Percentiles rank a stretch among this genome's conserved stretches.
These are phyloP conservation scores for Nymphalis c-album DNA, from an alignment of 2,888 invertebrate genomes.

Conservation along the genomic window DNA sequence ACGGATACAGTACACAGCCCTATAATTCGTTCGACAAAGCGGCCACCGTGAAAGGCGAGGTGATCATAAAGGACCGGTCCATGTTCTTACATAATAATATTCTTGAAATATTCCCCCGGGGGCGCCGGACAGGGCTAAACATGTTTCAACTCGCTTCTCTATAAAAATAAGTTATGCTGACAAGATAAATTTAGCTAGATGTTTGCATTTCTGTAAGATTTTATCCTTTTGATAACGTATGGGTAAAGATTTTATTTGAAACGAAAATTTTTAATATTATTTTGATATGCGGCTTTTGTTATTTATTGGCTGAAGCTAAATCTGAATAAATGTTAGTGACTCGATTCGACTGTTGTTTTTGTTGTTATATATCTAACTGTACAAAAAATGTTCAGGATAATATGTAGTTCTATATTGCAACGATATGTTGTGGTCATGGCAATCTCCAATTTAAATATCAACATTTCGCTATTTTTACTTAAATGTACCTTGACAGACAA, in stretches of 20 bases:
- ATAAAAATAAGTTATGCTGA: slow-evolving; percentile 37
- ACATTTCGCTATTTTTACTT: no score
- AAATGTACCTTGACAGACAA: no score
- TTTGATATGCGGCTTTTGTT: slow-evolving; percentile 1
- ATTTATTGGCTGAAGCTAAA: neutral
- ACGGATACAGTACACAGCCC: slow-evolving; percentile 50
- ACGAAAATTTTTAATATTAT: slow-evolving; percentile 9
- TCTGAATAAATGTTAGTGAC: no score
- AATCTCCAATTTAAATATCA: no score
- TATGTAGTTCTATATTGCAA: no score
- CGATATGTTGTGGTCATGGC: no score
- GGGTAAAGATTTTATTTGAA: slow-evolving; percentile 1
- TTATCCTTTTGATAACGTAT: slow-evolving; percentile 20
- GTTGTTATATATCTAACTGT: no score
- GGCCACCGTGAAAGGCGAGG: slow-evolving; percentile 78
- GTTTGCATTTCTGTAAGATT: slow-evolving; percentile 29
- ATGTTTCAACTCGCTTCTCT: slow-evolving; percentile 27
- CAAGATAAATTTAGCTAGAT: slow-evolving; percentile 28
- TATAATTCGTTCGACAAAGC: slow-evolving; percentile 58
- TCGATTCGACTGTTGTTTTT: no score
- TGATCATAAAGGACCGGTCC: slow-evolving; percentile 78
- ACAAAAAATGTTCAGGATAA: no score
- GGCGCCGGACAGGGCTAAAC: slow-evolving; percentile 26
- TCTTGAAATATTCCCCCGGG: slow-evolving; percentile 64
- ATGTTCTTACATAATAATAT: slow-evolving; percentile 82